Percentiles rank a stretch among this genome's conserved stretches.
These are phyloP conservation scores for Actinia equina DNA, from an alignment of 64 coral and sea anemone species.

Conservation along the genomic window DNA sequence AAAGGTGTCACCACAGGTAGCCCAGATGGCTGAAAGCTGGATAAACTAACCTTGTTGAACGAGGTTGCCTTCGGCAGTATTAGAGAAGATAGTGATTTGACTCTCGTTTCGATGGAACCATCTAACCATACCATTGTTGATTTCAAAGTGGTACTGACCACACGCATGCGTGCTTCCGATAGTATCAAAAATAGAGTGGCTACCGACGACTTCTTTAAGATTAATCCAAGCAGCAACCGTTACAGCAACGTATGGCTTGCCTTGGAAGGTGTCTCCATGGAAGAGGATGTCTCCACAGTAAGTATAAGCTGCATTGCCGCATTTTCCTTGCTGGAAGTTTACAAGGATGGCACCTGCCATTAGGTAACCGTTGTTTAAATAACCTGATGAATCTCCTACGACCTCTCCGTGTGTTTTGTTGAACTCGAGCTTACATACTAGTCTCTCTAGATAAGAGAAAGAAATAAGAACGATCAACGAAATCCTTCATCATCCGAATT, in stretches of 20 bases:
- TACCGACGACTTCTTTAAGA: slow-evolving; percentile 70
- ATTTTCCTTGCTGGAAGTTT: slow-evolving; percentile 76
- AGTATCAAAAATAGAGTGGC: slow-evolving; percentile 94
- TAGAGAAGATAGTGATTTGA: slow-evolving; percentile 82
- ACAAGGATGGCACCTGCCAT: slow-evolving; percentile 80
- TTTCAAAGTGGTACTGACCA: slow-evolving; percentile 94
- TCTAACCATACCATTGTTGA: slow-evolving; percentile 80
- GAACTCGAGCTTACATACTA: slow-evolving; percentile 80
- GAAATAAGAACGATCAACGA: not conserved
- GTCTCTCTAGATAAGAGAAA: slow-evolving; percentile 58
- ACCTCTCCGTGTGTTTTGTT: slow-evolving; percentile 50
- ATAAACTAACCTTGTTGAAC: slow-evolving; percentile 57
- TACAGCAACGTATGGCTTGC: slow-evolving; percentile 60
- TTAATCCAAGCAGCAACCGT: slow-evolving; percentile 87
- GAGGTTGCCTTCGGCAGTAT: slow-evolving; percentile 76
- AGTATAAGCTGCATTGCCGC: slow-evolving; percentile 88
- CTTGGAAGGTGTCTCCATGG: slow-evolving; percentile 97
- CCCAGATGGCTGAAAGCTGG: no score
- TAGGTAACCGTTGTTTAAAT: slow-evolving; percentile 80
- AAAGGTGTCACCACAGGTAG: no score
- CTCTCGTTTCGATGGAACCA: slow-evolving; percentile 98
- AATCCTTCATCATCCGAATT: not conserved
- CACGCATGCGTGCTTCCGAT: slow-evolving; percentile 86
- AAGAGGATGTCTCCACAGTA: slow-evolving; percentile 98
- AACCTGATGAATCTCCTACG: slow-evolving; percentile 65